Evolutionary conservation across 2,888 invertebrate species (phyloP), one percentile per base, ranked within the genome.

Genomic region (Chymomyza caudatula): DNA sequence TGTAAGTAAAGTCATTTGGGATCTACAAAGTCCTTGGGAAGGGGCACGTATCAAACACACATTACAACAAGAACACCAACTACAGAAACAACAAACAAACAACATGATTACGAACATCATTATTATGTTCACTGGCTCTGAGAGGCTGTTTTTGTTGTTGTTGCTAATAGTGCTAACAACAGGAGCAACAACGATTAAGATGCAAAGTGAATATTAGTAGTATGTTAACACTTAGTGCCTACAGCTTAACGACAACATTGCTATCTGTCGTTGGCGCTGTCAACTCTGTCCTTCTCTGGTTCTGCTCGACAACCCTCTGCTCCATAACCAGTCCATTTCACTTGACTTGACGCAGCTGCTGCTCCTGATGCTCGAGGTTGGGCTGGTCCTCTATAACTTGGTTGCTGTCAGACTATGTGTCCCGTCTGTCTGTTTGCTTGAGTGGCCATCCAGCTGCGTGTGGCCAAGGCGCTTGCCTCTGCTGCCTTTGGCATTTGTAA

Each of bases 131-230:
- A 56, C 57, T 64, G 53, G n/a, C 22, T 44, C 15, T 17, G n/a
- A 5, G 2, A 47, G 19, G n/a, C n/a, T 47, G 17, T n/a, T 5
- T 2, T 47, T 43, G n/a, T 15, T 15, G 25, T 63, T 65, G 56
- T 64, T 60, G 59, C 13, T 60, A 37, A 49, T 6, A 51, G 19
- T 6, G n/a, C 73, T 67, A 74, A 54, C 68, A 57, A 59, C 65
- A 73, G 71, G 78, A 58, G 66, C 71, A 69, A 70, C 70, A 71
- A 67, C 83, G 85, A 84, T 83, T 83, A 83, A 74, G 79, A 86
- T 84, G 79, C 86, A 83, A 85, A 84, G 82, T 85, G 84, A 85
- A 76, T 81, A 85, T 79, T 83, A 82, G 79, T 82, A 74, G 79
- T 82, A 74, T 81, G 85, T 81, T 80, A 80, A 82, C 83, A 85